Percentiles rank a stretch among this genome's conserved stretches.
Conservation (phyloP, 2,888 invertebrate species). For the Anthophora plumipes region DNA sequence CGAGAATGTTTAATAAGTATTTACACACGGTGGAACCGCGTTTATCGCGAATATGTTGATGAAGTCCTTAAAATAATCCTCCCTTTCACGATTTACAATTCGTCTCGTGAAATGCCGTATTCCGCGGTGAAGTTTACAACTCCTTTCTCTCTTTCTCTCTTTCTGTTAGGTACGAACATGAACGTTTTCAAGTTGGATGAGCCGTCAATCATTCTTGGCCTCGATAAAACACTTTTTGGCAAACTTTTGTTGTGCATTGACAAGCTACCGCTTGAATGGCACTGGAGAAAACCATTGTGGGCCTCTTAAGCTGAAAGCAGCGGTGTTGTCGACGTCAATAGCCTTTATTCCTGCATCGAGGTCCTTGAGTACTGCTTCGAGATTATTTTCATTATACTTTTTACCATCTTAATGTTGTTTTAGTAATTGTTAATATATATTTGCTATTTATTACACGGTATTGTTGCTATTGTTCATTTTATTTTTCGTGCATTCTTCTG, state of each 20-base stretch:
- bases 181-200: conserved; percentile 34
- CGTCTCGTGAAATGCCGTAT: neutral
- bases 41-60: conserved; percentile 18
- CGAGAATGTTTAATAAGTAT: neutral
- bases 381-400: neutral
- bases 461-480: no score
- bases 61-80: conserved; percentile 27
- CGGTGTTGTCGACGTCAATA: neutral
- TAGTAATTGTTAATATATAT: no score
- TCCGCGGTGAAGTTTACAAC: conserved; percentile 15
- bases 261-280: neutral
- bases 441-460: no score
- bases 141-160: no score
- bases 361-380: no score
- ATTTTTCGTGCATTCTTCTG: no score
- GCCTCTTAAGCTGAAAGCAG: neutral
- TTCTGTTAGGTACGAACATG: neutral
- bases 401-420: neutral
- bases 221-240: conserved; percentile 46
- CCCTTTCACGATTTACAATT: neutral
- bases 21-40: neutral
- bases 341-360: neutral
- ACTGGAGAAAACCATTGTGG: neutral
- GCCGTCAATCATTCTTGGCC: conserved; percentile 41
- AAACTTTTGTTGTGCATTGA: conserved; percentile 18